Evolutionary conservation across 2,113 vertebrate species (phyloP), one percentile per base, ranked within the genome.

Genomic region (Pedetes capensis): DNA sequence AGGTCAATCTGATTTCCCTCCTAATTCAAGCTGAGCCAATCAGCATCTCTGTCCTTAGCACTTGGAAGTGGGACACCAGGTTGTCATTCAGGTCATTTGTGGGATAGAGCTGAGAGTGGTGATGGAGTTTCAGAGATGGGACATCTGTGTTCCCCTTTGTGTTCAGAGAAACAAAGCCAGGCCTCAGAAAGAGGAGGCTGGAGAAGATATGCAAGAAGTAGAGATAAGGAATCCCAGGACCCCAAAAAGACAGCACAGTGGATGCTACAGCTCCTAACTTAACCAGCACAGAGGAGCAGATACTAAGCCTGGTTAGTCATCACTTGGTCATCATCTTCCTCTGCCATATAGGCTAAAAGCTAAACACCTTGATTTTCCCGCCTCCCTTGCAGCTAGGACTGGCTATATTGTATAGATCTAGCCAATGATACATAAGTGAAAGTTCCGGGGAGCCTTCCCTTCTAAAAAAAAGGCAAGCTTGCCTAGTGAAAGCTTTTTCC

Each of bases 301-400:
- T 27, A 17, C 49, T 71, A 18, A 37, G 32, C 34, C 17, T 53
- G n/a, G n/a, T n/a, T 37, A n/a, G n/a, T n/a, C 14, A n/a, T n/a
- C n/a, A n/a, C n/a, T n/a, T n/a, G n/a, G n/a, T n/a, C 69, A 14
- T 42, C 1, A 0, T 32, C 37, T 64, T 47, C 61, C 39, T 91
- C 51, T 25, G 4, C 47, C 27, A 4, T 27, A 5, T 2, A 89
- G 44, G 57, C 69, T 44, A 13, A 42, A 74, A 23, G 23, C 76
- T 25, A 1, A 47, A 12, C 0, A 0, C 25, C 83, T 37, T 49
- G 29, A 22, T 44, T 81, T 69, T 20, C 51, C 57, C 10, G 27
- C 59, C 75, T 81, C 93, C 69, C 87, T 83, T 87, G 84, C 95
- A 76, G 69, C 95, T 91, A 81, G 59, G 80, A 16, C 1, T 3